Evolutionary conservation across 2,888 invertebrate species (phyloP).

Genomic region (Acleris holmiana): DNA sequence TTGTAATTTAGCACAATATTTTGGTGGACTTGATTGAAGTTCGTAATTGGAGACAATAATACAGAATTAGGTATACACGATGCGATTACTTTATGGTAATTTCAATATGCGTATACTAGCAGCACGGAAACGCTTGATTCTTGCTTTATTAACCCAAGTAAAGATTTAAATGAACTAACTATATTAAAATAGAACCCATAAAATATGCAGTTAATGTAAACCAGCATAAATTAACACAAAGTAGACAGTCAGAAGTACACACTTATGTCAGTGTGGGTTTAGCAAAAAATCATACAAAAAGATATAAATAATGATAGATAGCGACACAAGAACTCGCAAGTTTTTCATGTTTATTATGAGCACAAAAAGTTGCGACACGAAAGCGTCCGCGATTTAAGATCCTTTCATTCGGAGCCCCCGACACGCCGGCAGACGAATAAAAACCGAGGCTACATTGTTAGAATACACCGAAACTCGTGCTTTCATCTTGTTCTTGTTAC

Average conservation of each 20-base stretch:
- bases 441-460: slow-evolving; percentile 32
- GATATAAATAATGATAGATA: neutral
- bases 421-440: slow-evolving; percentile 28
- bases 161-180: too few relatives aligned
- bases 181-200: too few relatives aligned
- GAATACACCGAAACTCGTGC: slow-evolving; percentile 30
- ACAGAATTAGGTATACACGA: neutral
- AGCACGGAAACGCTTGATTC: too few relatives aligned
- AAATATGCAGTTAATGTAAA: too few relatives aligned
- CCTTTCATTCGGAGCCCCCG: slow-evolving; percentile 11
- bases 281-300: neutral
- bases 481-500: slow-evolving; percentile 30
- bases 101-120: neutral
- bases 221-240: too few relatives aligned
- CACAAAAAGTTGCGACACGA: slow-evolving; percentile 20
- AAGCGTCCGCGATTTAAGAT: slow-evolving; percentile 14
- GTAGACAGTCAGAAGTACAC: too few relatives aligned
- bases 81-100: neutral
- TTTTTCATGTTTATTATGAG: slow-evolving; percentile 12
- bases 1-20: slow-evolving; percentile 14
- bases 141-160: too few relatives aligned
- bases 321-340: neutral
- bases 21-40: slow-evolving; percentile 22
- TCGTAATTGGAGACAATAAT: slow-evolving; percentile 28
- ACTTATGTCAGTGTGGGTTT: too few relatives aligned